Conservation (phyloP, 1,140 invertebrate species). For the Leptinotarsa texana region DNA sequence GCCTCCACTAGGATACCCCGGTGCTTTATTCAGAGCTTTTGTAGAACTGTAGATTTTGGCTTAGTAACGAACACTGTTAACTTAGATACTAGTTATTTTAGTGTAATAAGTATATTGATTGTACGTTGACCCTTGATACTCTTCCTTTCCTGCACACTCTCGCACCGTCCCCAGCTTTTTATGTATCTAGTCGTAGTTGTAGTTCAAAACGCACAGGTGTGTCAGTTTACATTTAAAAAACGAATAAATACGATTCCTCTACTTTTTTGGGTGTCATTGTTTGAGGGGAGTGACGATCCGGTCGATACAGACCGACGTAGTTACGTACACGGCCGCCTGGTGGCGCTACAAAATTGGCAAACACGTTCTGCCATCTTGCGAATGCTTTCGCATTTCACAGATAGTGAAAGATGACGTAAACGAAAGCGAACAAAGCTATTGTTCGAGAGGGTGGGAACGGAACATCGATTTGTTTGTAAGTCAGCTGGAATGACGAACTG, state of each 20-base stretch:
- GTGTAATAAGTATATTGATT: constrained; percentile 13
- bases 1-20: constrained; percentile 19
- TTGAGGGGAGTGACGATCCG: constrained; percentile 22
- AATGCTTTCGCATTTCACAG: neutral
- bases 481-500: neutral
- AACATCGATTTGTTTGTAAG: neutral
- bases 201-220: constrained; percentile 8
- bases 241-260: neutral
- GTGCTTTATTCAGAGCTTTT: constrained; percentile 8
- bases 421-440: neutral
- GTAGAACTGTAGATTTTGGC: constrained; percentile 1
- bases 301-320: constrained; percentile 19
- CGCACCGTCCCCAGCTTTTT: constrained; percentile 25
- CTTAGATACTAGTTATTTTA: neutral
- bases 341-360: constrained; percentile 7
- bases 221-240: neutral
- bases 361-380: constrained; percentile 28
- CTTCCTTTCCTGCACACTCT: constrained; percentile 6
- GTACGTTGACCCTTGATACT: neutral
- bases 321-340: neutral
- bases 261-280: constrained; percentile 23
- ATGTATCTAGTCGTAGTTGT: constrained; percentile 35
- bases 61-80: neutral
- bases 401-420: neutral
- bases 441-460: neutral